Base-by-base conservation (phyloP, 2,888 invertebrate genomes). In the Sphaeridia pumilis region DNA sequence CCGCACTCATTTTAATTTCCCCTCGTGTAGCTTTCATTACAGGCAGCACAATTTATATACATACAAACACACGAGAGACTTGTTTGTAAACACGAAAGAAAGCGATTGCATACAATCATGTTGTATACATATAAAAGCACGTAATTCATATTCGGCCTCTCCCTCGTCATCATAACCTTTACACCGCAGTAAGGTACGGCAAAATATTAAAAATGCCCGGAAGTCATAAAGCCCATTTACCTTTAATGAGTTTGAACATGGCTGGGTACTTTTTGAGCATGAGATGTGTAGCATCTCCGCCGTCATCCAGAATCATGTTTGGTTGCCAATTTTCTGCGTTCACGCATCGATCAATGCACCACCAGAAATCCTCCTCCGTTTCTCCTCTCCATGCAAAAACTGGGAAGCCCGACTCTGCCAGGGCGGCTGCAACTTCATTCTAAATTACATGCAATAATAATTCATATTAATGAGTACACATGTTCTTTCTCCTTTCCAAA, bases 321-420 rank as follows among this genome's bases (percentile, higher is more conserved):
- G 95, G 94, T 68, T 90, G 89, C 95, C 95, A 97, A 67, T 83
- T 81, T 63, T 88, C 86, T 0, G 83, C 80, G 64, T 87, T 87
- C 2, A 95, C 83, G 71, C 94, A 93, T 68, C 87, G 87, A 72
- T 95, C 94, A 66, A 95, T 95, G 70, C 93, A 93, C 94, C 94
- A 95, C 95, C 95, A 95, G 73, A 95, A 95, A 67, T 95, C 95
- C 69, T 95, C 94, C 70, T 95, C 95, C 4, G 89, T 88, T 71
- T 95, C 93, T 0, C 93, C 92, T 51, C 93, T 84, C 95, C 95
- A 95, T 12, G 94, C 90, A 74, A 90, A 95, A 58, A 95, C 81
- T 2, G 93, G 81, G 69, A 82, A 86, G 12, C 75, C 76, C 71
- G 87, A 84, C 71, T 94, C 87, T 0, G 94, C 94, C 58, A 95